phyloP scores from a whole-genome alignment of 1,140 invertebrate genomes.

The Anoplolepis gracilipes region DNA sequence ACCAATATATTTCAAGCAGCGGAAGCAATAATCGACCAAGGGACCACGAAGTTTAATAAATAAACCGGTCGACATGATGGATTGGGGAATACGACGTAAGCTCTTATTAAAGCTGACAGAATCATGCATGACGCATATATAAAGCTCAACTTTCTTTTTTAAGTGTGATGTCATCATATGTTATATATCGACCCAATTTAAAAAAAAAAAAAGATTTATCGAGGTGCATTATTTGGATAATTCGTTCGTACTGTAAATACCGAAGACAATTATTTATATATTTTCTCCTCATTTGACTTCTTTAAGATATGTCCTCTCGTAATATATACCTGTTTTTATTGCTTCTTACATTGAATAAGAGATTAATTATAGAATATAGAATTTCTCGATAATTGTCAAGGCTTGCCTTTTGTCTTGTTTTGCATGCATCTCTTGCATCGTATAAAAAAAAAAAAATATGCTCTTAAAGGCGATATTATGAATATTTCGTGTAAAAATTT shows the following conservation, averaged over 20 bases:
- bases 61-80: conserved; percentile 87
- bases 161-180: conserved; percentile 26
- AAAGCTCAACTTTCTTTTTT: conserved; percentile 16
- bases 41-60: conserved; percentile 48
- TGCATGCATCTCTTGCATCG: conserved; percentile 25
- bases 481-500: background rate
- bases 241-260: background rate
- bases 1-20: conserved; percentile 48
- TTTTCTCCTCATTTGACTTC: background rate
- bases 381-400: background rate
- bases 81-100: conserved; percentile 94
- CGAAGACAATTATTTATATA: background rate
- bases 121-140: conserved; percentile 43
- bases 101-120: conserved; percentile 41
- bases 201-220: background rate
- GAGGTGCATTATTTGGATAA: conserved; percentile 5
- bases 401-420: conserved; percentile 26
- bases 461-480: background rate
- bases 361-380: background rate
- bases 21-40: conserved; percentile 54
- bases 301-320: background rate
- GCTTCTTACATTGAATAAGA: conserved; percentile 9
- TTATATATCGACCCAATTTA: background rate
- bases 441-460: background rate
- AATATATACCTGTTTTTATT: conserved; percentile 8